These are phyloP conservation scores for Phrynocephalus forsythii DNA, from an alignment of 2,797 vertebrate genomes.

Conservation along the genomic window DNA sequence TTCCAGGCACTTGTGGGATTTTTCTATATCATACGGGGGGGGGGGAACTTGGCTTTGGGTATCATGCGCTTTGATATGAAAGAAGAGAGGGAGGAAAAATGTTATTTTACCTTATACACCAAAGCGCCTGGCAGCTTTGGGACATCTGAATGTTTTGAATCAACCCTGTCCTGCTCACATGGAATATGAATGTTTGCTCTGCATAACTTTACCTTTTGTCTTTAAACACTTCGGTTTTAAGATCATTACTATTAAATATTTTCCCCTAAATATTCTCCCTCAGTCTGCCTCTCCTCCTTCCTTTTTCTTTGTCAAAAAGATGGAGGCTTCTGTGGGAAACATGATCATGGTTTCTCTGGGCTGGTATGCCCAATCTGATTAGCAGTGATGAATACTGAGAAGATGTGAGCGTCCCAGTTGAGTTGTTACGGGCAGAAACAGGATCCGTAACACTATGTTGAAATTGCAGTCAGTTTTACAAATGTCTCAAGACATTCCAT, in stretches of 20 bases:
- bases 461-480: conserved; percentile 52
- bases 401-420: conserved; percentile 62
- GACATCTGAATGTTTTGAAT: not conserved
- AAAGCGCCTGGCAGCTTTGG: too few species aligned
- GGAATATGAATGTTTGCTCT: conserved; percentile 34
- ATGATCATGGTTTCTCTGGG: not conserved
- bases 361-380: conserved; percentile 28
- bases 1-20: too few species aligned
- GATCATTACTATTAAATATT: not conserved
- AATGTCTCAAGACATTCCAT: conserved; percentile 30
- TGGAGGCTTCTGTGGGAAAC: not conserved
- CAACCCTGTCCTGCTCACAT: conserved; percentile 43
- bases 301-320: conserved; percentile 33
- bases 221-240: not conserved
- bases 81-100: not conserved
- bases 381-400: conserved; percentile 53
- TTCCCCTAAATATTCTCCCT: not conserved
- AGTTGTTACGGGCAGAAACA: conserved; percentile 51
- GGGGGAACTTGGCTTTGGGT: not conserved
- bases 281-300: not conserved
- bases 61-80: not conserved
- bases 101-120: not conserved
- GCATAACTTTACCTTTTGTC: conserved; percentile 41
- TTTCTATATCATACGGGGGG: too few species aligned
- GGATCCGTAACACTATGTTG: conserved; percentile 50